phyloP scores from a whole-genome alignment of 2,888 invertebrate genomes.

The Parapristionchus giblindavisi region DNA sequence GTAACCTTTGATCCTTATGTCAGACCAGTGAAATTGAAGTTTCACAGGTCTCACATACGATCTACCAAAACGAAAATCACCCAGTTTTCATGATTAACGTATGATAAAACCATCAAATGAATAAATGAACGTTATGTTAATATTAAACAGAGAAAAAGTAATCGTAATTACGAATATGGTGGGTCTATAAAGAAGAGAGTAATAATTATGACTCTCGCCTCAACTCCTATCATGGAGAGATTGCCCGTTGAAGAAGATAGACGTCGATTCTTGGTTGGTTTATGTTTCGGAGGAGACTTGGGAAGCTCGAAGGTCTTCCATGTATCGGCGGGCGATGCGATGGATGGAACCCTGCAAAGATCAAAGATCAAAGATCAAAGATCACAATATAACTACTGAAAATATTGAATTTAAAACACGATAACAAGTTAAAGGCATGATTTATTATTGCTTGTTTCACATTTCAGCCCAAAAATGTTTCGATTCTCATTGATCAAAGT shows the following conservation, averaged over 20 bases:
- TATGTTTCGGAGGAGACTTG: conserved; percentile 29
- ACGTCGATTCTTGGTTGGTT: conserved; percentile 19
- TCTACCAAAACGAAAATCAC: too few species aligned
- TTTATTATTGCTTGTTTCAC: too few species aligned
- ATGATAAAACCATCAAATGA: too few species aligned
- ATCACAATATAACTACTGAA: neutral
- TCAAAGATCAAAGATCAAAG: neutral
- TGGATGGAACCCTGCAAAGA: neutral
- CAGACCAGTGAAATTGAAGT: too few species aligned
- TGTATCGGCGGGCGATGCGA: neutral
- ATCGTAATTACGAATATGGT: too few species aligned
- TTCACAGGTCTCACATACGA: too few species aligned
- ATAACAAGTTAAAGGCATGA: too few species aligned
- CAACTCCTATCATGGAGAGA: conserved; percentile 19
- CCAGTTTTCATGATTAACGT: too few species aligned
- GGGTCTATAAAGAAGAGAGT: neutral
- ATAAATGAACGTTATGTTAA: too few species aligned
- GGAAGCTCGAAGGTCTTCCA: conserved; percentile 32
- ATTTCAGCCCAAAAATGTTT: too few species aligned
- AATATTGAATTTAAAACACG: neutral
- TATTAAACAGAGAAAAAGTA: too few species aligned
- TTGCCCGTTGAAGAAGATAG: conserved; percentile 35
- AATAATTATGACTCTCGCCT: neutral
- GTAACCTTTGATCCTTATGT: neutral
- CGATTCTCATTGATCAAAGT: neutral